Conservation (phyloP, 2,113 vertebrate genomes). For the Thunnus maccoyii region DNA sequence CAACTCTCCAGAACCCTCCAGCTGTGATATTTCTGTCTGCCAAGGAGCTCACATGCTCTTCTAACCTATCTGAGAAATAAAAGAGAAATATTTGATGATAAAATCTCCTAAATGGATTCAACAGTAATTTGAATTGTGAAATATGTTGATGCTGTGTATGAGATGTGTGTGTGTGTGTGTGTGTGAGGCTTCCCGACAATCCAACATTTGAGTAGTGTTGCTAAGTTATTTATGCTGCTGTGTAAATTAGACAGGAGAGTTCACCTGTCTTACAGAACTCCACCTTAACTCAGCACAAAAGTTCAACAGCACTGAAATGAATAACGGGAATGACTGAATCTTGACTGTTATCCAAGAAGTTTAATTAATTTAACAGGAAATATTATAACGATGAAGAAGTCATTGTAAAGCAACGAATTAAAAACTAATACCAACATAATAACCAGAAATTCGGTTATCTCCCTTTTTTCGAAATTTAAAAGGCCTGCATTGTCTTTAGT, state of each 20-base stretch:
- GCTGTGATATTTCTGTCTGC: too few relatives aligned
- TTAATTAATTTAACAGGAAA: conserved; percentile 1
- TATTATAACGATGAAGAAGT: neutral
- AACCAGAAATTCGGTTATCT: neutral
- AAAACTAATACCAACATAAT: neutral
- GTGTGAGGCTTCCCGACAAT: neutral
- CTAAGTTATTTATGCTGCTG: conserved; percentile 67
- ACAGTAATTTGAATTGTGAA: too few relatives aligned
- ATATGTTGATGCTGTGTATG: neutral
- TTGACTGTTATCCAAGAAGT: conserved; percentile 22
- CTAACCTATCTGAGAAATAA: too few relatives aligned
- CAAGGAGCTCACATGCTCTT: too few relatives aligned
- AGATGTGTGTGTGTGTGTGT: neutral
- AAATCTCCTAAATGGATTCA: too few relatives aligned
- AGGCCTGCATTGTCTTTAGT: neutral
- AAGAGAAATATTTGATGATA: too few relatives aligned
- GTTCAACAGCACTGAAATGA: conserved; percentile 45
- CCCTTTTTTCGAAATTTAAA: neutral
- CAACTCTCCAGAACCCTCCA: too few relatives aligned
- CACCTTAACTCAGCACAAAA: conserved; percentile 26
- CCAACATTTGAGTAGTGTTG: conserved; percentile 9
- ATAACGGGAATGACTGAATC: conserved; percentile 3
- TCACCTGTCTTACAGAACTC: conserved; percentile 25
- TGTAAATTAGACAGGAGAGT: conserved; percentile 65
- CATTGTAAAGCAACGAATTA: neutral